Evolutionary conservation across 2,888 invertebrate species (phyloP), one percentile per base, ranked within the genome.

Genomic region (Pseudococcus longispinus): DNA sequence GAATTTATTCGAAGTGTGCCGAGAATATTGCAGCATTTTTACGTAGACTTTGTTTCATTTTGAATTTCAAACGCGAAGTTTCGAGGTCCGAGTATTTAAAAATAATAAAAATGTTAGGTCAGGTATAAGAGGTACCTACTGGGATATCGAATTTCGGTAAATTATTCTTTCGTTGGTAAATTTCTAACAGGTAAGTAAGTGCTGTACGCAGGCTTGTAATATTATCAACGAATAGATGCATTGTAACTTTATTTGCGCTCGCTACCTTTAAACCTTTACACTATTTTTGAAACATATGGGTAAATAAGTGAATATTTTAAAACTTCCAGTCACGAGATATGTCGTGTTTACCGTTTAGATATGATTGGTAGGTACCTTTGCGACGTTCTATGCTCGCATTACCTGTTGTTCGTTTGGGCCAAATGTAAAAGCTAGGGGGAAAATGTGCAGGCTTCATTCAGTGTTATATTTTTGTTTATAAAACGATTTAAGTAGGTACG

Each of bases 301-400:
- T 70, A 70, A 70, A 70, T 70, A 70, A 29, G 70, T 70, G 70
- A 29, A 70, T 70, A 29, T 70, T 70, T 70, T 70, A 70, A 18
- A 70, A 70, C 29, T 26, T 29, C 29, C 15, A 70, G 70, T 70
- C 70, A 70, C 70, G 70, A 70, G 5, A 70, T 70, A 70, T 70
- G 70, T 70, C 70, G 70, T 70, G 70, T 70, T 70, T 70, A 29
- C 29, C 29, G 6, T 70, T 70, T 70, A 70, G 29, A 70, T 70
- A 70, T 29, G 70, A 70, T 70, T 70, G 70, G 29, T 70, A 70
- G 70, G 29, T 70, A 70, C 29, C 70, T 70, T 1, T 18, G 70
- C 70, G 70, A 70, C 23, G 65, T 26, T 26, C 65, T 65, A 13
- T 51, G 51, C 51, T 51, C 51, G 51, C 51, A 51, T 65, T 65